These are phyloP conservation scores for Phenganax stokvisi DNA, from an alignment of 92 coral and sea anemone species.

Conservation along the genomic window DNA sequence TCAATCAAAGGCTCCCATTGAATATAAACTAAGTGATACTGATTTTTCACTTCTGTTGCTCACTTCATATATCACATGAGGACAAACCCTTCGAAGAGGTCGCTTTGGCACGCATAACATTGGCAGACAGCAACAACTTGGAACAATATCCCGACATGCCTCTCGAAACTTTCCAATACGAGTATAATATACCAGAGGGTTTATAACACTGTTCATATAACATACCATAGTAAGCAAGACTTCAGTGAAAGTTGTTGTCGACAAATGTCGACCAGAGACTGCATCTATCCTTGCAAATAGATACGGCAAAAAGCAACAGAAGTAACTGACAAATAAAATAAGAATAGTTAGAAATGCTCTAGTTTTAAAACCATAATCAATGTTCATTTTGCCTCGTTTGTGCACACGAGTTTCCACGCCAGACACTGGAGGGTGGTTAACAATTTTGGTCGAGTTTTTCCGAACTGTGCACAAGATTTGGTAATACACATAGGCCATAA, in stretches of 20 bases:
- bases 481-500: constrained; percentile 75
- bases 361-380: constrained; percentile 95
- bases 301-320: constrained; percentile 70
- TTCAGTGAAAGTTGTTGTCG: constrained; percentile 45
- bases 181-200: constrained; percentile 84
- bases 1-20: constrained; percentile 35
- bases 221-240: constrained; percentile 64
- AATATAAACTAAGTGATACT: constrained; percentile 15
- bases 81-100: constrained; percentile 86
- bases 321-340: constrained; percentile 71
- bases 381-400: constrained; percentile 88
- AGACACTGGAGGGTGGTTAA: constrained; percentile 87
- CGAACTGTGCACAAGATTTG: constrained; percentile 79
- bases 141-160: constrained; percentile 88
- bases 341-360: constrained; percentile 90
- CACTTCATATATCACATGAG: constrained; percentile 86
- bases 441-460: constrained; percentile 76
- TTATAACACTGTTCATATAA: constrained; percentile 77
- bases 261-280: constrained; percentile 51
- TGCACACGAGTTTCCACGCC: constrained; percentile 84
- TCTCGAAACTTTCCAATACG: constrained; percentile 90
- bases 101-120: constrained; percentile 91
- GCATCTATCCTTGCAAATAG: constrained; percentile 54
- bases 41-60: constrained; percentile 69
- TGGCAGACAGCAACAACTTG: constrained; percentile 75